Evolutionary conservation across 2,113 vertebrate genomes (phyloP), one percentile per base, ranked within the genome.

Genomic region (Alexandromys fortis): DNA sequence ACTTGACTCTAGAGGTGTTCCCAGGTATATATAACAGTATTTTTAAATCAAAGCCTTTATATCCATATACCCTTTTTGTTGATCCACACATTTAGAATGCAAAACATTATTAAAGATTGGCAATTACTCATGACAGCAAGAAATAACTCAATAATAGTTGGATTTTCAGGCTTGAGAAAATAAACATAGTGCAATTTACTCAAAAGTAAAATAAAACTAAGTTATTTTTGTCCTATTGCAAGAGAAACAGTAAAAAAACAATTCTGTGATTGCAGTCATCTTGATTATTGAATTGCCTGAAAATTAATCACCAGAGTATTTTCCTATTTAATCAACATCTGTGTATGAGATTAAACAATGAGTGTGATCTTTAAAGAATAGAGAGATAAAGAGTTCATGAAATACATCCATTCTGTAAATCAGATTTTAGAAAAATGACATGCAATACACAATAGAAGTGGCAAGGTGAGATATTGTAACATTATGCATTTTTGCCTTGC

Each of bases 131-230:
- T 55, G 49, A n/a, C 10, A 96, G 42, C 16, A 90, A 30, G 77
- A 26, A 86, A 86, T 9, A 97, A 76, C 19, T 87, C 65, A 92
- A 67, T 65, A 86, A 86, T 77, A 68, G 76, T 49, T 89, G 65
- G 85, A 79, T 86, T 94, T 94, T 86, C 61, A 96, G 47, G 19
- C 26, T 77, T 65, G 33, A 78, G 79, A 86, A 86, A 90, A 96
- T 82, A 94, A 77, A 95, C 79, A 70, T 77, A 86, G 45, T 49
- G 26, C 21, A 77, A 95, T 38, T 94, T n/a, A 94, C 82, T 96
- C 38, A 91, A 24, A 5, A 92, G 58, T 92, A 61, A 94, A 94
- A 95, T 94, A 87, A 96, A 97, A 94, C 13, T 65, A 24, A 63
- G 89, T 28, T 90, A 28, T 21, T 92, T 90, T 91, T 96, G 96